A percentile compares a stretch with the other conserved stretches of the same genome.
Conservation (phyloP, 2,797 vertebrate species). For the Coracias cyanogaster region DNA sequence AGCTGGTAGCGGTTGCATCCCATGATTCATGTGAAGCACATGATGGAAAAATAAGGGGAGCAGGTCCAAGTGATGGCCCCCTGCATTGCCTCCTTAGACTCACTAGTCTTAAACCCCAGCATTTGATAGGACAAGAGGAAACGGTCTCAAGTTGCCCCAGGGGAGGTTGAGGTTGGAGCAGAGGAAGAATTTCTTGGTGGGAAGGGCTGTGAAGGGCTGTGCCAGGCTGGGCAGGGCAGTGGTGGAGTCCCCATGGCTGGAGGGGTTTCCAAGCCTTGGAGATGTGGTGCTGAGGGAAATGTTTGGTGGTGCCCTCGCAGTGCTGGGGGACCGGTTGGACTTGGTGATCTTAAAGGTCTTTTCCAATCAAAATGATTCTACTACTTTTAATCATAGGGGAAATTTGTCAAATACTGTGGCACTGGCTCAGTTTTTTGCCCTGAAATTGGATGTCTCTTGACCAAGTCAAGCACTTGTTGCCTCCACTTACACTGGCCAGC, state of each 20-base stretch:
- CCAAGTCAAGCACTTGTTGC: not conserved
- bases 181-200: too few relatives aligned
- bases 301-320: too few relatives aligned
- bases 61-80: not conserved
- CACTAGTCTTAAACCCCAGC: not conserved
- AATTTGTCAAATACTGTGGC: fast-evolving
- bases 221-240: too few relatives aligned
- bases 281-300: too few relatives aligned
- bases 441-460: not conserved
- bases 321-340: too few relatives aligned
- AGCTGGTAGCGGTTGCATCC: not conserved
- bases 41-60: not conserved
- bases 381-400: too few relatives aligned
- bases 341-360: too few relatives aligned
- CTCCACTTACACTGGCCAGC: not conserved
- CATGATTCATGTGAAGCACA: fast-evolving
- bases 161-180: not conserved
- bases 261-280: too few relatives aligned
- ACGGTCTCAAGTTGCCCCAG: not conserved
- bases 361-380: too few relatives aligned
- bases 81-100: not conserved
- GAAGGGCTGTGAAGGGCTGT: too few relatives aligned
- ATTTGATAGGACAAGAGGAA: not conserved
- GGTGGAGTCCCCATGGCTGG: too few relatives aligned
- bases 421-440: not conserved